Percentiles rank a stretch among this genome's conserved stretches.
Conservation (phyloP, 1,140 invertebrate genomes). For the Musca vetustissima region DNA sequence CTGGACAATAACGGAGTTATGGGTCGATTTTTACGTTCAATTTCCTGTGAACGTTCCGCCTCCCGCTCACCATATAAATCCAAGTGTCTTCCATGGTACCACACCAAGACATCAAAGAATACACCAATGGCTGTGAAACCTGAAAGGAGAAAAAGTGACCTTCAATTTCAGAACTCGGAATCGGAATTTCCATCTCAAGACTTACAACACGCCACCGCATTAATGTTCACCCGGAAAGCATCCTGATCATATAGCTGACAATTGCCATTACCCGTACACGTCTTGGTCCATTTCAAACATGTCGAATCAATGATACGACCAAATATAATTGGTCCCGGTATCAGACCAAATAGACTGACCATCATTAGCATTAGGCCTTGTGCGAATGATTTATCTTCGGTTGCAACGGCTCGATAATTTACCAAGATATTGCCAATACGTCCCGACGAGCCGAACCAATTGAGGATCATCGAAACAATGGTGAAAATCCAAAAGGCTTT, state of each 20-base stretch:
- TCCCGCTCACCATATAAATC: slow-evolving; percentile 64
- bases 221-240: slow-evolving; percentile 62
- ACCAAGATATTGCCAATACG: slow-evolving; percentile 66
- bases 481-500: slow-evolving; percentile 55
- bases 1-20: slow-evolving; percentile 45
- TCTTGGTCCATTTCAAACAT: slow-evolving; percentile 67
- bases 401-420: slow-evolving; percentile 63
- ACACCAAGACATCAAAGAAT: slow-evolving; percentile 62
- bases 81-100: slow-evolving; percentile 61
- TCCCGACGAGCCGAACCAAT: slow-evolving; percentile 62
- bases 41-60: slow-evolving; percentile 41
- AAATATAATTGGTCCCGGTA: slow-evolving; percentile 69
- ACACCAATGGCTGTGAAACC: slow-evolving; percentile 60
- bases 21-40: slow-evolving; percentile 37
- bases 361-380: slow-evolving; percentile 65
- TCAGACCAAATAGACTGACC: slow-evolving; percentile 66
- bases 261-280: slow-evolving; percentile 64
- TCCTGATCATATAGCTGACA: slow-evolving; percentile 67
- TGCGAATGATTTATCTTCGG: slow-evolving; percentile 66
- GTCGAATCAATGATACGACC: slow-evolving; percentile 67
- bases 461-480: slow-evolving; percentile 58
- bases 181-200: slow-evolving; percentile 1
- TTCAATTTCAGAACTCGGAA: not conserved
- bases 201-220: slow-evolving; percentile 61
- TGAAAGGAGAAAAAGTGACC: slow-evolving; percentile 47